Base-by-base conservation (phyloP, 2,888 invertebrate genomes). In the Phorcus lineatus region DNA sequence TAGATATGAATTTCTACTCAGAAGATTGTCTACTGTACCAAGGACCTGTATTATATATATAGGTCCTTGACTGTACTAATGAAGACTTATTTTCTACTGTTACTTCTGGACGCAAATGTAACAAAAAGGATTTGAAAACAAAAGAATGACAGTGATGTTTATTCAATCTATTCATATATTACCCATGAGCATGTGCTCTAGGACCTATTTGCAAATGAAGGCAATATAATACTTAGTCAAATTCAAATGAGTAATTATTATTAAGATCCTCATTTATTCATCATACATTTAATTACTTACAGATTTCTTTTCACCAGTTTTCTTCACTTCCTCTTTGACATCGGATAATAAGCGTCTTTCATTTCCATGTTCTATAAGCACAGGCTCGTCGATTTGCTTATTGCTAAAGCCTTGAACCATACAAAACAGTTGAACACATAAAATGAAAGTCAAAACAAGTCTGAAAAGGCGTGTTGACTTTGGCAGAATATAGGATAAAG, bases 211-310 rank as follows among this genome's bases (percentile, higher is more conserved):
- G 19, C 6, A n/a, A 7, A 47, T 47, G 11, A 47, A 47, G 13
- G 47, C 7, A 47, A 47, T 47, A 47, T 1, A 47, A 11, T 9
- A 47, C 9, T 13, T 11, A 47, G 47, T 47, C 47, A 47, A 47
- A 47, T 1, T 9, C 13, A n/a, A 57, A n/a, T 7, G 2, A 57
- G 7, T 22, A 7, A 57, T 57, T 24, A 2, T n/a, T 57, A 55
- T 6, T 19, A 57, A 57, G 1, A 24, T 57, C 13, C n/a, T 57
- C 24, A 57, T 47, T 47, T n/a, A 57, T 57, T 57, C 7, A 57
- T 70, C 70, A 36, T 36, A 70, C n/a, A n/a, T n/a, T n/a, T n/a
- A n/a, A n/a, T n/a, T n/a, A n/a, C 70, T 36, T 70, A 36, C 36
- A 9, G 17, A 16, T 70, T 70, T 36, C 47, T 70, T 36, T 40